Conservation (phyloP, 1,140 invertebrate genomes). For the Telenomus remus region DNA sequence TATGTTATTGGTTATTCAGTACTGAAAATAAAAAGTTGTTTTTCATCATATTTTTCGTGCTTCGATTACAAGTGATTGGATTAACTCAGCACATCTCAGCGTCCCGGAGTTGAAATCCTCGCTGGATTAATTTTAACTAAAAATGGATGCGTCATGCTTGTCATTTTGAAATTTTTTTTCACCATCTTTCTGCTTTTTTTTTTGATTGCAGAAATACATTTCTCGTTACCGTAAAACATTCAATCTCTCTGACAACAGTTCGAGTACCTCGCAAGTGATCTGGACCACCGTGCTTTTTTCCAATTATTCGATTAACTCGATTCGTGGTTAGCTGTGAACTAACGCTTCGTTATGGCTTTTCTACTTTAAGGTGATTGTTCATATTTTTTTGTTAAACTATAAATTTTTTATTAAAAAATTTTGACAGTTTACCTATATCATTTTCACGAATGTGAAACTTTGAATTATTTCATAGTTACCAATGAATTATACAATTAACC, state of each 20-base stretch:
- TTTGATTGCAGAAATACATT: slow-evolving; percentile 52
- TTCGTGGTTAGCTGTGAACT: slow-evolving; percentile 13
- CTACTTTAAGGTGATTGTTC: no score
- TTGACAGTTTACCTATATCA: no score
- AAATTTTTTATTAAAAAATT: no score
- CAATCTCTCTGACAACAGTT: slow-evolving; percentile 40
- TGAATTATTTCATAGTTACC: no score
- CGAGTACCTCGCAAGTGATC: slow-evolving; percentile 21
- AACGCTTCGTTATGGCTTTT: slow-evolving; percentile 12
- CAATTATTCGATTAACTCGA: slow-evolving; percentile 57
- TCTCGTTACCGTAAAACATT: slow-evolving; percentile 58
- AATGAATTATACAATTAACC: no score
- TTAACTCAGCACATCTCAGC: slow-evolving; percentile 37
- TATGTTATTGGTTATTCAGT: no score
- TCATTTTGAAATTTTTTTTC: slow-evolving; percentile 52
- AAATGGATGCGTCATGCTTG: slow-evolving; percentile 11
- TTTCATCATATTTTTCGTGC: slow-evolving; percentile 53
- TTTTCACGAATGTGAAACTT: no score
- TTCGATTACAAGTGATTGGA: slow-evolving; percentile 43
- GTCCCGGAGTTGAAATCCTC: slow-evolving; percentile 49
- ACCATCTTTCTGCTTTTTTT: slow-evolving; percentile 5
- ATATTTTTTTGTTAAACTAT: no score
- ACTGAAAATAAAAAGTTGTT: no score
- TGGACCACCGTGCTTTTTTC: slow-evolving; percentile 21
- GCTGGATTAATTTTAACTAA: slow-evolving; percentile 41